These are phyloP conservation scores for Phocides pigmalion DNA, from an alignment of 1,140 invertebrate species.

Conservation along the genomic window DNA sequence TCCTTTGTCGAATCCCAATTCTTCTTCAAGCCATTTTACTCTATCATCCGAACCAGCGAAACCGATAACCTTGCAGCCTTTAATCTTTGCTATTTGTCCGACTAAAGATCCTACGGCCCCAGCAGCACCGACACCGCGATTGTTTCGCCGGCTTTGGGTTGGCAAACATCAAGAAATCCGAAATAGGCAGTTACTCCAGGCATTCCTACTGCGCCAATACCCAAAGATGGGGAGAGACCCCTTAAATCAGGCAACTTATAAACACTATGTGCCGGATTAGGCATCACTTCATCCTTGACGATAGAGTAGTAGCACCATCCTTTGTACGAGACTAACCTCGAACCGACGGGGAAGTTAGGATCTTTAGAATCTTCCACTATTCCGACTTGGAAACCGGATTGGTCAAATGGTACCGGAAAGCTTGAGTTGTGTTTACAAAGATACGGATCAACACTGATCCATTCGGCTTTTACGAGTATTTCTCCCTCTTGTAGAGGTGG, in stretches of 20 bases:
- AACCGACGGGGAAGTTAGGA: constrained; percentile 83
- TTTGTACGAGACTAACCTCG: constrained; percentile 80
- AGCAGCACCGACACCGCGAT: constrained; percentile 86
- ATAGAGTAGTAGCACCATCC: constrained; percentile 85
- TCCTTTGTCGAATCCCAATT: constrained; percentile 87
- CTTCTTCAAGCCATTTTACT: constrained; percentile 86
- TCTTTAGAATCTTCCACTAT: constrained; percentile 57
- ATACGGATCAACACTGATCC: constrained; percentile 84
- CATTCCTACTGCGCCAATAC: constrained; percentile 34
- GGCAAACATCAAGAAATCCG: constrained; percentile 36
- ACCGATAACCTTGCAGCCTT: constrained; percentile 87
- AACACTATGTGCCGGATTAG: constrained; percentile 5
- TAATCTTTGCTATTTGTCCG: constrained; percentile 88
- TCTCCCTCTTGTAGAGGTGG: constrained; percentile 69
- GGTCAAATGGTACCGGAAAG: constrained; percentile 58
- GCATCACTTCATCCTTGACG: constrained; percentile 39
- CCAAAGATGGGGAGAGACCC: constrained; percentile 28
- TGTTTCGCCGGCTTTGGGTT: constrained; percentile 52
- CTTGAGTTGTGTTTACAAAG: constrained; percentile 58
- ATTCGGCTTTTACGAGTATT: constrained; percentile 79
- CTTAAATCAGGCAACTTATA: constrained; percentile 34
- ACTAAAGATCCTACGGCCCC: constrained; percentile 88
- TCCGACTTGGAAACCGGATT: constrained; percentile 74
- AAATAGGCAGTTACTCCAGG: constrained; percentile 34
- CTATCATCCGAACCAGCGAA: constrained; percentile 88